Evolutionary conservation across 2,888 invertebrate genomes (phyloP).

Genomic region (Synanthedon tipuliformis): DNA sequence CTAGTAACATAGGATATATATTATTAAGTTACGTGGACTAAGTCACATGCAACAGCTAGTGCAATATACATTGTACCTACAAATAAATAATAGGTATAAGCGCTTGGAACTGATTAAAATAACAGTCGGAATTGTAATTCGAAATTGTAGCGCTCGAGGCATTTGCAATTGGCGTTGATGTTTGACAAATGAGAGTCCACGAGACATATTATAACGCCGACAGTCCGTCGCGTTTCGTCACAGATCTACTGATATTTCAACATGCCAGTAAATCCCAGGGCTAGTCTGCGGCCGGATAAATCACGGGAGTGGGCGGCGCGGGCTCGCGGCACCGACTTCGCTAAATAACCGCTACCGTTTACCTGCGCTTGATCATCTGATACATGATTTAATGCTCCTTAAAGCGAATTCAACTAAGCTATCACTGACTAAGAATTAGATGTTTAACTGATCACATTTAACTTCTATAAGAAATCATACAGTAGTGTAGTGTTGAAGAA

Average conservation of each 20-base stretch:
- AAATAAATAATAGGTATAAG: too few relatives aligned
- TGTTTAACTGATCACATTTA: too few relatives aligned
- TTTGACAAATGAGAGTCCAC: conserved; percentile 22
- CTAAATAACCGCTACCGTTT: conserved; percentile 66
- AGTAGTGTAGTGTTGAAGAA: too few relatives aligned
- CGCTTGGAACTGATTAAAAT: neutral
- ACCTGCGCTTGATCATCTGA: conserved; percentile 63
- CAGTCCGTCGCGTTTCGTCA: conserved; percentile 27
- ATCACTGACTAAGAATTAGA: too few relatives aligned
- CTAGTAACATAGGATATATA: too few relatives aligned
- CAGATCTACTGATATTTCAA: conserved; percentile 54
- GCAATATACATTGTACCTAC: too few relatives aligned
- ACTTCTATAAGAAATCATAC: too few relatives aligned
- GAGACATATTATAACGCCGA: neutral
- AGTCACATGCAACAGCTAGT: too few relatives aligned
- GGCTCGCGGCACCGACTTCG: conserved; percentile 36
- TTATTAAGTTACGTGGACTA: too few relatives aligned
- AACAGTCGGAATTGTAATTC: neutral
- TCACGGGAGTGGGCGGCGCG: conserved; percentile 55
- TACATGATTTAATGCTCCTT: conserved; percentile 53
- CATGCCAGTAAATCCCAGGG: conserved; percentile 27
- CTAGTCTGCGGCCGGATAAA: conserved; percentile 42
- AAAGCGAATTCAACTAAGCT: neutral
- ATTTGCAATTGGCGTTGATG: conserved; percentile 6
- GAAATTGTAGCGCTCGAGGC: neutral